These are phyloP conservation scores for Myoxocephalus aenaeus DNA, from an alignment of 2,797 vertebrate species.

Conservation along the genomic window DNA sequence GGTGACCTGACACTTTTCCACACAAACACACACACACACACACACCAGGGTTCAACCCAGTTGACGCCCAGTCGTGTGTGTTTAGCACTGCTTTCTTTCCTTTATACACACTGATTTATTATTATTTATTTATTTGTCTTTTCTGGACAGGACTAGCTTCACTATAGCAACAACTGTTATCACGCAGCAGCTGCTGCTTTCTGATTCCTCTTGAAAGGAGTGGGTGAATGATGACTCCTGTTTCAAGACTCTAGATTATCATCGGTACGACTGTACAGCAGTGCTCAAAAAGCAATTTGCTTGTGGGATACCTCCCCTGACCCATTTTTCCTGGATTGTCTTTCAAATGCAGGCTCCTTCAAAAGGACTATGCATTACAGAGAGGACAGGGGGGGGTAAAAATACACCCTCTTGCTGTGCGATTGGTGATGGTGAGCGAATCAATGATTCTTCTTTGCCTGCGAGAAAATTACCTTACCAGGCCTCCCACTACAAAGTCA, in stretches of 20 bases:
- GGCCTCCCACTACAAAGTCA: conserved; percentile 71
- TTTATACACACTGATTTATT: background rate
- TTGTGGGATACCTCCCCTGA: conserved; percentile 69
- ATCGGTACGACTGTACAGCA: conserved; percentile 45
- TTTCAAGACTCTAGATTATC: conserved; percentile 47
- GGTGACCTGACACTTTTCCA: conserved; percentile 3
- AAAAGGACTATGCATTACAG: conserved; percentile 59
- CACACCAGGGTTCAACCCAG: conserved; percentile 17
- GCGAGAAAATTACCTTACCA: conserved; percentile 62
- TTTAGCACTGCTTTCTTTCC: background rate
- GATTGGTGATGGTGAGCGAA: conserved; percentile 59
- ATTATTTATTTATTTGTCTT: background rate
- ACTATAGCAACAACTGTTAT: conserved; percentile 11
- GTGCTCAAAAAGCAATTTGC: conserved; percentile 64
- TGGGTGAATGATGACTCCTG: conserved; percentile 43
- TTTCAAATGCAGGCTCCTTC: conserved; percentile 64
- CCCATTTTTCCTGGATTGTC: conserved; percentile 75
- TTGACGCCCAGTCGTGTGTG: conserved; percentile 14
- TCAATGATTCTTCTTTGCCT: conserved; percentile 63
- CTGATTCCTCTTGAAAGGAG: conserved; percentile 41
- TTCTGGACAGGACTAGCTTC: background rate
- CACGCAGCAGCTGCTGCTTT: conserved; percentile 2
- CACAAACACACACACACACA: background rate
- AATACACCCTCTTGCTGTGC: conserved; percentile 21
- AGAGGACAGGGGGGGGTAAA: conserved; percentile 38